Evolutionary conservation across 2,888 invertebrate genomes (phyloP).

Genomic region (Myopa tessellatipennis): DNA sequence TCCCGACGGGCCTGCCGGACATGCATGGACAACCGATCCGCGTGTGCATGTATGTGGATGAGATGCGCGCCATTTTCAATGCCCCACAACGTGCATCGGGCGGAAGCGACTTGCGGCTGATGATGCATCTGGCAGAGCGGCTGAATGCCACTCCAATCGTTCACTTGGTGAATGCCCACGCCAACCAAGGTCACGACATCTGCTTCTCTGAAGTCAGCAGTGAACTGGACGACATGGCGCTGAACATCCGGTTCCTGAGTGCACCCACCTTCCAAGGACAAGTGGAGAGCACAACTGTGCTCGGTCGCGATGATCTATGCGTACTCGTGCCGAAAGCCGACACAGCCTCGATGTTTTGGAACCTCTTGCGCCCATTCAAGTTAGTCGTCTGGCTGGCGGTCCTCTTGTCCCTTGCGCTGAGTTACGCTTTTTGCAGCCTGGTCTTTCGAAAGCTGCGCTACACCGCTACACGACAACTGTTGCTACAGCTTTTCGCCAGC

Average conservation of each 20-base stretch:
- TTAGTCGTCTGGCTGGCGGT: constrained; percentile 58
- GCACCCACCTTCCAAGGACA: constrained; percentile 68
- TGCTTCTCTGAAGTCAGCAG: constrained; percentile 56
- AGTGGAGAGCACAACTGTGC: constrained; percentile 71
- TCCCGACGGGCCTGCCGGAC: constrained; percentile 58
- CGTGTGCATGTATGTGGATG: constrained; percentile 65
- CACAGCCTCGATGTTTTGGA: constrained; percentile 70
- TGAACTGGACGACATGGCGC: constrained; percentile 68
- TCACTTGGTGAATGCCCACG: constrained; percentile 50
- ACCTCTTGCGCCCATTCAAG: constrained; percentile 64
- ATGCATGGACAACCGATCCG: constrained; percentile 61
- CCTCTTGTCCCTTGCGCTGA: constrained; percentile 51
- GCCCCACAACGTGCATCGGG: constrained; percentile 50
- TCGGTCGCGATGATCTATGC: constrained; percentile 71
- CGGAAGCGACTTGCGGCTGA: constrained; percentile 69
- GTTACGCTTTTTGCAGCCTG: constrained; percentile 51
- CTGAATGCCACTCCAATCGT: constrained; percentile 69
- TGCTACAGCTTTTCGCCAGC: constrained; percentile 55
- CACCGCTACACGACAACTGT: constrained; percentile 35
- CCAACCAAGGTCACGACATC: constrained; percentile 51
- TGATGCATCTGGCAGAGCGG: constrained; percentile 65
- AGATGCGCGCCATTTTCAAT: constrained; percentile 63
- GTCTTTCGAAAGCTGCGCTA: constrained; percentile 42
- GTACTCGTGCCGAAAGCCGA: constrained; percentile 71
- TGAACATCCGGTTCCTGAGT: constrained; percentile 71